These are phyloP conservation scores for Papilio protenor DNA, from an alignment of 2,888 invertebrate species.

Conservation along the genomic window DNA sequence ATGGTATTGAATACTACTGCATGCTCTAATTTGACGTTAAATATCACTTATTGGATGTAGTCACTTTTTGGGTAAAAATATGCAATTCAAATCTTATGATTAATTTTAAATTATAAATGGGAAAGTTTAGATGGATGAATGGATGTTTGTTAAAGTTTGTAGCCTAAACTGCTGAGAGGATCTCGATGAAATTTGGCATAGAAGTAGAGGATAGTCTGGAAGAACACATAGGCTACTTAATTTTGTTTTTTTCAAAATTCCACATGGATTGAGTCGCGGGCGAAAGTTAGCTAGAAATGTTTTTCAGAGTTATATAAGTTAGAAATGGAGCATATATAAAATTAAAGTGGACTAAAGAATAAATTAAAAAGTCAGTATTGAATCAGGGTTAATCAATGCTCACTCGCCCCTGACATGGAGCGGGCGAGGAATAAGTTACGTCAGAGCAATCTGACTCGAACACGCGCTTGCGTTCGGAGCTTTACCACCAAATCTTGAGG, in stretches of 20 bases:
- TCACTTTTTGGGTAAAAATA: neutral
- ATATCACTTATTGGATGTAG: neutral
- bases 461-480: conserved; percentile 34
- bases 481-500: conserved; percentile 1
- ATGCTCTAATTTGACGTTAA: neutral
- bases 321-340: neutral
- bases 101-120: too few relatives aligned
- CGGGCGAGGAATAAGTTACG: conserved; percentile 49
- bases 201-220: too few relatives aligned
- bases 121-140: too few relatives aligned
- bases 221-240: too few relatives aligned
- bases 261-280: too few relatives aligned
- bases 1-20: neutral
- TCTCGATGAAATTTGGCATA: too few relatives aligned
- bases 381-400: conserved; percentile 32
- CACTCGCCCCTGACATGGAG: conserved; percentile 49
- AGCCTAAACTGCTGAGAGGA: too few relatives aligned
- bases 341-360: conserved; percentile 8
- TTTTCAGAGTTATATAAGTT: neutral
- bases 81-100: neutral
- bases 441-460: conserved; percentile 45
- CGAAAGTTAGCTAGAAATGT: neutral
- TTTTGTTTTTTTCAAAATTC: too few relatives aligned
- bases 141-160: too few relatives aligned
- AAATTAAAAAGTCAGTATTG: conserved; percentile 11